Base-by-base conservation (phyloP, 2,113 vertebrate species). In the Heterotis niloticus region DNA sequence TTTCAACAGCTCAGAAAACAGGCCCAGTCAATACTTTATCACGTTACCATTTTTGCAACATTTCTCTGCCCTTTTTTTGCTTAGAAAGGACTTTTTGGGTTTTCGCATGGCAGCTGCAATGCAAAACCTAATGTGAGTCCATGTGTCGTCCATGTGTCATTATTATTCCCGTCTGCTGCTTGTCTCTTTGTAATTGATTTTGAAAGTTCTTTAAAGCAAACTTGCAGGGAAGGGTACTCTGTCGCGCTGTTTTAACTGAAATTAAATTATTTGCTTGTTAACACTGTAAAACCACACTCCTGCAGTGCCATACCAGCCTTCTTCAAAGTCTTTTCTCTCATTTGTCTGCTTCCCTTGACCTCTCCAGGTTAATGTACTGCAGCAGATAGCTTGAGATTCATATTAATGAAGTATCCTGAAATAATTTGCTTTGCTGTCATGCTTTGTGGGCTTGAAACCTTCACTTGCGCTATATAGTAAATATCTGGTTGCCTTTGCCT, bases 1-100 rank as follows among this genome's bases (percentile, higher is more conserved):
- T 68, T 57, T 66, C 51, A 68, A 57, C 62, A 44, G 51, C 52
- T 69, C 29, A 80, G 79, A 65, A 26, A 66, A 10, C 52, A 29
- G 54, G 23, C 13, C 59, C 74, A 60, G 34, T 80, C 72, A 65
- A 59, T 80, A 76, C 18, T 56, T 65, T 52, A 75, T 80, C 62
- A 64, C 23, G 54, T 67, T 51, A 20, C 70, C 34, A 80, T 24
- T 24, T 80, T n/a, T 57, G 23, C 51, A 74, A 17, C 12, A 28
- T 75, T 73, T 56, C 71, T 54, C 62, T 78, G 51, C 18, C 51
- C 3, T 44, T 44, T n/a, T 44, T 44, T 44, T 44, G 51, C 52
- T 17, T 24, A 11, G 0, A 18, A 51, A 34, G 18, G n/a, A 51
- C 13, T 66, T 51, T 24, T 17, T 1, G 26, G 64, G 9, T 18